phyloP scores from a whole-genome alignment of 2,113 vertebrate species.

The Mustelus asterias region DNA sequence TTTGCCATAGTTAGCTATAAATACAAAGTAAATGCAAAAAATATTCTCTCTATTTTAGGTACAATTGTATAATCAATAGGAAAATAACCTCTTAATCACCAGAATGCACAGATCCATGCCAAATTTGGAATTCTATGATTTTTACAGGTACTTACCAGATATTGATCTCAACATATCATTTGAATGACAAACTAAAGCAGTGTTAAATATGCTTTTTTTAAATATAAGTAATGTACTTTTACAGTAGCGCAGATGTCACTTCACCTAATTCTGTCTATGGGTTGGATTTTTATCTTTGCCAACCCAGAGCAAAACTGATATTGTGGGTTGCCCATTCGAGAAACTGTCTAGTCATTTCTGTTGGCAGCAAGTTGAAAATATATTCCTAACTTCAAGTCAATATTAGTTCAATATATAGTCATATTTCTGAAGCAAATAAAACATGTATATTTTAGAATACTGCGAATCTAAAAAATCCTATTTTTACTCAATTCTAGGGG shows the following conservation, averaged over 20 bases:
- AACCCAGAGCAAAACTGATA: neutral
- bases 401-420: neutral
- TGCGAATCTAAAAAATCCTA: neutral
- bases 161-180: neutral
- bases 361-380: neutral
- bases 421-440: neutral
- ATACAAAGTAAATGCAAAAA: neutral
- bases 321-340: neutral
- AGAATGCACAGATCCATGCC: neutral
- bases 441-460: neutral
- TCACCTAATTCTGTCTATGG: neutral
- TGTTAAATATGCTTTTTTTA: neutral
- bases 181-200: neutral
- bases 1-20: neutral
- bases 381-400: neutral
- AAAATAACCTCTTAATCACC: neutral
- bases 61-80: neutral
- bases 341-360: neutral
- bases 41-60: neutral
- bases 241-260: neutral
- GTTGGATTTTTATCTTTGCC: neutral
- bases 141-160: neutral
- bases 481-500: neutral
- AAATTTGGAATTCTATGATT: neutral
- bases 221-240: neutral